These are phyloP conservation scores for Melanotaenia trifasciata DNA, from an alignment of 2,797 vertebrate genomes.

Conservation along the genomic window DNA sequence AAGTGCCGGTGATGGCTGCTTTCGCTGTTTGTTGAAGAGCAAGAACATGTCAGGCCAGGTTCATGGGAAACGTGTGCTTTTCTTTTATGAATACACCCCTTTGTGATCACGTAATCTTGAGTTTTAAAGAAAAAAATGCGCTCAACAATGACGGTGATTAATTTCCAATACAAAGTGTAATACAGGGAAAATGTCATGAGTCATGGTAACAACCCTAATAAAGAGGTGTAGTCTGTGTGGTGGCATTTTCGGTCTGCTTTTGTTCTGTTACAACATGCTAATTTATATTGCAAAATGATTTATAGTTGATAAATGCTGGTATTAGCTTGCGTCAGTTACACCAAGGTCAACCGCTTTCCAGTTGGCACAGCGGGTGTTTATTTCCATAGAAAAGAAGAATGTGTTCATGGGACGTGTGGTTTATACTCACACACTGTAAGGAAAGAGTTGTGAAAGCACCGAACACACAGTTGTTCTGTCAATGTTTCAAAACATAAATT, in stretches of 20 bases:
- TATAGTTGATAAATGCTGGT: constrained; percentile 11
- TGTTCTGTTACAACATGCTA: constrained; percentile 13
- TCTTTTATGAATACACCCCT: background rate
- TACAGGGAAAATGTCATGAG: background rate
- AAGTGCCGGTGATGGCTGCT: constrained; percentile 32
- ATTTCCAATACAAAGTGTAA: background rate
- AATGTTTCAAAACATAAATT: too few relatives aligned
- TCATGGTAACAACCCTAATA: background rate
- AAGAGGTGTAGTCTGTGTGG: background rate
- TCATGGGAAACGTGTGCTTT: constrained; percentile 30
- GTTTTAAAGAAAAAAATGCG: background rate
- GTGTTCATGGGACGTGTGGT: background rate
- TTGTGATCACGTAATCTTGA: background rate
- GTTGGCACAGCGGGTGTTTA: background rate
- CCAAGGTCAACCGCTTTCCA: constrained; percentile 43
- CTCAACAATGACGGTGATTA: background rate
- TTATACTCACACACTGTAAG: background rate
- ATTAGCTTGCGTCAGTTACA: constrained; percentile 1
- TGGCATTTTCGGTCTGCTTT: background rate
- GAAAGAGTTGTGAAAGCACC: background rate
- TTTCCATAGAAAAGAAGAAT: background rate
- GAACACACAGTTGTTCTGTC: background rate
- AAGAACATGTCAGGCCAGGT: constrained; percentile 14
- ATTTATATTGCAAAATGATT: constrained; percentile 3
- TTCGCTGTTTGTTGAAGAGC: constrained; percentile 17